phyloP scores from a whole-genome alignment of 2,888 invertebrate genomes.

The Meteorus colon region DNA sequence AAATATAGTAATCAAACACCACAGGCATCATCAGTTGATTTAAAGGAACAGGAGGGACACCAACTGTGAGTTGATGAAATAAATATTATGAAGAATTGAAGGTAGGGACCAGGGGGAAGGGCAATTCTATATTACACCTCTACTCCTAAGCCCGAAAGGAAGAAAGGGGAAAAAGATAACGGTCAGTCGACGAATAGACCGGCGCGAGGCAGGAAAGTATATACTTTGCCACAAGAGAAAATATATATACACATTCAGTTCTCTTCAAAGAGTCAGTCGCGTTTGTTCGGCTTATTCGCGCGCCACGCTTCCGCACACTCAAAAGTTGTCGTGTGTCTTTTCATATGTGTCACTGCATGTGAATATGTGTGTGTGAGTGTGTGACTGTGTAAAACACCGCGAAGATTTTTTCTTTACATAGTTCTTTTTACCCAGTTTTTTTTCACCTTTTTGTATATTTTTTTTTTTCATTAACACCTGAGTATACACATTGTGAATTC shows the following conservation, averaged over 20 bases:
- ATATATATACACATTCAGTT: not conserved
- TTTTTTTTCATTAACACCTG: constrained; percentile 9
- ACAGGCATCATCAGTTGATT: not conserved
- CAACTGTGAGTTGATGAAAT: constrained; percentile 13
- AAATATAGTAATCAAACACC: not conserved
- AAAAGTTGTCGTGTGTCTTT: not conserved
- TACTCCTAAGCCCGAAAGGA: constrained; percentile 13
- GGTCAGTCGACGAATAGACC: constrained; percentile 40
- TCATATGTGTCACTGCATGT: not conserved
- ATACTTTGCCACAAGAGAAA: constrained; percentile 1
- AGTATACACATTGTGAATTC: not conserved
- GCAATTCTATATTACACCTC: constrained; percentile 8
- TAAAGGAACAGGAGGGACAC: not conserved
- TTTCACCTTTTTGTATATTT: not conserved
- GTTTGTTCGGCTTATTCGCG: constrained; percentile 33
- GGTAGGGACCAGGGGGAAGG: constrained; percentile 14
- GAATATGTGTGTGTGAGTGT: not conserved
- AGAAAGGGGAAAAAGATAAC: constrained; percentile 45
- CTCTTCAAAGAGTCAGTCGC: constrained; percentile 34
- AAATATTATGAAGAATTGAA: constrained; percentile 12
- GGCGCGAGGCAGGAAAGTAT: constrained; percentile 26
- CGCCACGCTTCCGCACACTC: constrained; percentile 22
- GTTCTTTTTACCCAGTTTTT: no score
- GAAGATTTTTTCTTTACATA: no score
- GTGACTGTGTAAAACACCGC: not conserved